Conservation (phyloP, 2,888 invertebrate genomes). For the Andricus curvator region DNA sequence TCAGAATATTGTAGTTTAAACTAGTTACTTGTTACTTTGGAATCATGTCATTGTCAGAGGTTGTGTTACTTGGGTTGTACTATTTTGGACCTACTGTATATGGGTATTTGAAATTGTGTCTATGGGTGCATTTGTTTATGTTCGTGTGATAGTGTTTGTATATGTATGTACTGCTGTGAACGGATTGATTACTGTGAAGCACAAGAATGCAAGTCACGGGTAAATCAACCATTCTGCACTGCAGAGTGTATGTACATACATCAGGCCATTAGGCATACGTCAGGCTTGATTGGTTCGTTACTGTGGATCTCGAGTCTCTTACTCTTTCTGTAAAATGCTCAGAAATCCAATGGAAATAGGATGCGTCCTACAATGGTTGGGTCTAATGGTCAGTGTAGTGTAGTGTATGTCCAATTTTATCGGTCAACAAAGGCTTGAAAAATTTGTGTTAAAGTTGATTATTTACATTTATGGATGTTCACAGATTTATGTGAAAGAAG, state of each 20-base stretch:
- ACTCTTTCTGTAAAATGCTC: constrained; percentile 21
- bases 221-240: constrained; percentile 9
- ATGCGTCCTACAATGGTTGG: constrained; percentile 23
- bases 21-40: too few relatives aligned
- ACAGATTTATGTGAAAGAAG: too few relatives aligned
- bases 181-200: not conserved
- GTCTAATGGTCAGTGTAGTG: constrained; percentile 35
- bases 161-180: not conserved
- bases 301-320: constrained; percentile 13
- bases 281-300: constrained; percentile 34
- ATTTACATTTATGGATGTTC: too few relatives aligned
- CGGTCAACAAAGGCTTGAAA: not conserved
- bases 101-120: not conserved
- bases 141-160: not conserved
- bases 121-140: not conserved
- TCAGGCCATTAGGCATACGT: constrained; percentile 31
- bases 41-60: too few relatives aligned
- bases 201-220: not conserved
- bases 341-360: constrained; percentile 33
- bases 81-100: not conserved
- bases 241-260: constrained; percentile 6
- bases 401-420: constrained; percentile 1
- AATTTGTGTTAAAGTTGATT: too few relatives aligned
- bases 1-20: too few relatives aligned
- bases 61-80: too few relatives aligned